Percentiles rank a stretch among this genome's conserved stretches.
Conservation (phyloP, 1,140 invertebrate species). For the Solenopsis invicta region DNA sequence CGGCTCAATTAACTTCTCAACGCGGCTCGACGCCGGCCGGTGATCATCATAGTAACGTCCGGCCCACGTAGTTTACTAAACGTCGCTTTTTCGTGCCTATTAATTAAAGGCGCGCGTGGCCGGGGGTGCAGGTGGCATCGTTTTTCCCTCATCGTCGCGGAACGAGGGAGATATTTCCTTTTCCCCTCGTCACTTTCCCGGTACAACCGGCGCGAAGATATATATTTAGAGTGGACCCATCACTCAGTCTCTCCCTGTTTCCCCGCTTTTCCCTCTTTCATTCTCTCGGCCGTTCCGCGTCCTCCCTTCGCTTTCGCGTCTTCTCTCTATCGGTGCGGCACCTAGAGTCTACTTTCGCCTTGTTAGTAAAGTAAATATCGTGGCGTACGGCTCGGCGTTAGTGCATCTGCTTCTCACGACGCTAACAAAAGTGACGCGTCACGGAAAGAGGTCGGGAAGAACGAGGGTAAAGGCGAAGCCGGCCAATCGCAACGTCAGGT, state of each 20-base stretch:
- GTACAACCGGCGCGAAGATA: conserved; percentile 47
- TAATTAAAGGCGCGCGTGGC: conserved; percentile 61
- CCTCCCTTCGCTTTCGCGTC: conserved; percentile 26
- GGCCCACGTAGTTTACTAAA: conserved; percentile 63
- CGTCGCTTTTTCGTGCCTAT: conserved; percentile 69
- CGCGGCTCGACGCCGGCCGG: conserved; percentile 43
- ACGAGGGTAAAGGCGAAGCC: conserved; percentile 43
- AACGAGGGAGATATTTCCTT: conserved; percentile 45
- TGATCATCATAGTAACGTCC: conserved; percentile 39
- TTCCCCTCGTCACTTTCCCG: conserved; percentile 5
- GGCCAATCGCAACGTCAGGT: conserved; percentile 73
- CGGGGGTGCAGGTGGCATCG: conserved; percentile 51
- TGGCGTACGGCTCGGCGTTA: conserved; percentile 31
- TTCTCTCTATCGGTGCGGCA: conserved; percentile 57
- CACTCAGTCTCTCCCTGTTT: not conserved
- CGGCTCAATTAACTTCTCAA: conserved; percentile 59
- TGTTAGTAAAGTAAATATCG: conserved; percentile 78
- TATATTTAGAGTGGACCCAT: conserved; percentile 54
- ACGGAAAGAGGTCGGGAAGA: conserved; percentile 46
- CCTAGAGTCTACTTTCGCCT: conserved; percentile 70
- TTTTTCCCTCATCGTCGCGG: conserved; percentile 57
- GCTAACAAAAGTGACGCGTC: conserved; percentile 71
- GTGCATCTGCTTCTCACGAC: conserved; percentile 75
- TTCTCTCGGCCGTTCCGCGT: not conserved
- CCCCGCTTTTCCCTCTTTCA: conserved; percentile 17